Conservation (phyloP, 2,797 vertebrate genomes). For the Typhlichthys eigenmanni region DNA sequence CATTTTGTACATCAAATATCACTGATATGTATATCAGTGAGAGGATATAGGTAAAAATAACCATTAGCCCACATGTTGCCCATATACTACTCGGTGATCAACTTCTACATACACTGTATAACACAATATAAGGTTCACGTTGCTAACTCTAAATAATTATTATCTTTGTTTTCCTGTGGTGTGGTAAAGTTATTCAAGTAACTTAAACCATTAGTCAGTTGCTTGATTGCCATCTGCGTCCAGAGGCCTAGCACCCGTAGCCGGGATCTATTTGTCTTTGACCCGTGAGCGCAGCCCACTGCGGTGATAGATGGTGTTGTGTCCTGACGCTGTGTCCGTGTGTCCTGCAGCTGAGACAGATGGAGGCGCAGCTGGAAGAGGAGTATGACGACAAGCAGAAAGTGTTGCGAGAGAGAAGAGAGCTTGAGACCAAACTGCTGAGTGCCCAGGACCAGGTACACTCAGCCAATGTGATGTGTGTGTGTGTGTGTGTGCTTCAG, state of each 20-base stretch:
- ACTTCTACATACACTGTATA: no score
- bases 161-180: no score
- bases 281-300: slow-evolving; percentile 36
- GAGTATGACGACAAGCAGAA: slow-evolving; percentile 98
- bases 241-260: background rate
- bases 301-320: slow-evolving; percentile 34
- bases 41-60: no score
- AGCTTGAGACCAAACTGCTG: slow-evolving; percentile 89
- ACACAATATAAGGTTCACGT: no score
- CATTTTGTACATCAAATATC: no score
- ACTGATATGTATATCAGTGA: no score
- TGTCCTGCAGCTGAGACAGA: slow-evolving; percentile 88
- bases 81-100: no score
- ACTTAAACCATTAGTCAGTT: no score
- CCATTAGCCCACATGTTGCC: no score
- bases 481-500: slow-evolving; percentile 37
- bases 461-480: slow-evolving; percentile 3
- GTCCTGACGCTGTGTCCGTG: slow-evolving; percentile 34
- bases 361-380: slow-evolving; percentile 96
- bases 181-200: no score
- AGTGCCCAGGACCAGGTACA: slow-evolving; percentile 89
- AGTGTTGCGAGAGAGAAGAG: slow-evolving; percentile 90
- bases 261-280: slow-evolving; percentile 27
- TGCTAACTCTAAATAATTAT: no score
- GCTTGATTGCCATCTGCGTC: background rate